Base-by-base conservation (phyloP, 1,140 invertebrate species). In the Brachionus sp. region DNA sequence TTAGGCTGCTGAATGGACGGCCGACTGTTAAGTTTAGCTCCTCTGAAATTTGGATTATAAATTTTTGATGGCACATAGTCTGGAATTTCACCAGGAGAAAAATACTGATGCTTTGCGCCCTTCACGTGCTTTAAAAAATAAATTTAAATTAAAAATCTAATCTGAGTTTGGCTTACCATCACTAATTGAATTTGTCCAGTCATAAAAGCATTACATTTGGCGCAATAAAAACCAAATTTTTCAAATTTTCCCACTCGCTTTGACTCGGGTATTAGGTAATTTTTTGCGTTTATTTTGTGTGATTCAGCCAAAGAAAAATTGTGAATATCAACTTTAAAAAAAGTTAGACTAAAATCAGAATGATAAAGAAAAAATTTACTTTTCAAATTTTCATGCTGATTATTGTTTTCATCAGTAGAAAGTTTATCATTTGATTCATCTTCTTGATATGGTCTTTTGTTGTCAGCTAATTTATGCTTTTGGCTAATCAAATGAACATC, bases 111-210 rank as follows among this genome's bases (percentile, higher is more conserved):
- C 53, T 80, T 80, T 5, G 77, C 46, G 9, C 77, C 77, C n/a
- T 80, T 80, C 0, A 80, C 77, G 35, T 80, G 77, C 77, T 29
- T 29, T 80, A 25, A 46, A 46, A 75, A 44, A 46, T 19, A 75
- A 62, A 44, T 6, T 35, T 77, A 7, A 39, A 23, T n/a, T 77
- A 3, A 35, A n/a, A 35, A 13, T 78, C 9, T 23, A 4, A 53
- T 10, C 9, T 33, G 6, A 13, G 6, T 3, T 10, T 39, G 0
- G 42, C n/a, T 78, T 80, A 62, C 77, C 77, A 80, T 80, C 6
- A 80, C 77, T 62, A 80, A 19, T 80, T 80, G 77, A 16, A 80
- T 80, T 50, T 80, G 77, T 42, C 77, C 77, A 19, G 77, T 80
- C 77, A 80, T 80, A 35, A 35, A 80, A 16, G 77, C 77, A 80